These are phyloP conservation scores for Cheilosia grossa DNA, from an alignment of 2,888 invertebrate species.

Conservation along the genomic window DNA sequence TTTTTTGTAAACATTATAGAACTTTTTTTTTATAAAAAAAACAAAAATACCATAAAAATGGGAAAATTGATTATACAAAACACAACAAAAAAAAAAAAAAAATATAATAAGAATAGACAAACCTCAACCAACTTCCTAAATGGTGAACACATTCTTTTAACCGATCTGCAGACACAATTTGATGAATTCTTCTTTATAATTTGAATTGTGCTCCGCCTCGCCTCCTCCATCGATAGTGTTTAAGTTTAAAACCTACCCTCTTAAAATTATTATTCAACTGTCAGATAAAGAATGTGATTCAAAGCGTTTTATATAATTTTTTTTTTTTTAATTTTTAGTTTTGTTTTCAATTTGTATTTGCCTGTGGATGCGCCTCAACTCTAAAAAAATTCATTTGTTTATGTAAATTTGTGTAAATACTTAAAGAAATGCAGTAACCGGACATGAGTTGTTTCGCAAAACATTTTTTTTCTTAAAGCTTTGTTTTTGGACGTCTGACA, in stretches of 20 bases:
- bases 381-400: constrained; percentile 21
- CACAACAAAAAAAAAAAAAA: constrained; percentile 10
- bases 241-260: constrained; percentile 51
- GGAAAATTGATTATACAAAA: constrained; percentile 41
- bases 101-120: constrained; percentile 5
- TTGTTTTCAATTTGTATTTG: constrained; percentile 16
- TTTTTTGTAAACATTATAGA: constrained; percentile 31
- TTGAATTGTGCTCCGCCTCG: constrained; percentile 18
- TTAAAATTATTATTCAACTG: constrained; percentile 23
- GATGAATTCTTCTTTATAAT: constrained; percentile 4
- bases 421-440: constrained; percentile 31
- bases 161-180: constrained; percentile 23
- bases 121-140: constrained; percentile 43
- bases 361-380: not conserved
- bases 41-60: constrained; percentile 55
- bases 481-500: constrained; percentile 53
- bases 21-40: constrained; percentile 43
- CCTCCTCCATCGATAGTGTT: constrained; percentile 55
- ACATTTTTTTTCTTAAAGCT: constrained; percentile 6
- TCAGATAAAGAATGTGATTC: constrained; percentile 26
- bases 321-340: not conserved
- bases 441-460: constrained; percentile 26
- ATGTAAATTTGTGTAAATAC: constrained; percentile 56
- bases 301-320: not conserved
- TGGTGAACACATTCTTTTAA: constrained; percentile 31